Percentiles rank a stretch among this genome's conserved stretches.
phyloP scores from a whole-genome alignment of 2,797 vertebrate species.

The Chelonia mydas region DNA sequence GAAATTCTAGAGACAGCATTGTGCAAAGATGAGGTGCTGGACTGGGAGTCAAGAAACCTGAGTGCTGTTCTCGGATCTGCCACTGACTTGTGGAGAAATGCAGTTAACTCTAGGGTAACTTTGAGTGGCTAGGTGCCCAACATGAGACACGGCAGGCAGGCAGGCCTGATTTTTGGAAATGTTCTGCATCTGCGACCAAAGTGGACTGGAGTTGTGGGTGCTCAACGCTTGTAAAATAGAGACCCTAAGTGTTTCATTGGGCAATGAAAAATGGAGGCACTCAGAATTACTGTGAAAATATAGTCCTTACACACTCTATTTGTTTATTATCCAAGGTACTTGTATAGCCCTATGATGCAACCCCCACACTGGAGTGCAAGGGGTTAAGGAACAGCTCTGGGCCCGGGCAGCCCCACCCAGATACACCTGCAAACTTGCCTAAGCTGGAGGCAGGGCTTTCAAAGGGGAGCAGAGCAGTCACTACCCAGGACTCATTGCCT shows the following conservation, averaged over 20 bases:
- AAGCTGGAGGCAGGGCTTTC: neutral
- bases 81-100: neutral
- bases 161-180: accelerated
- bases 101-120: neutral
- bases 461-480: neutral
- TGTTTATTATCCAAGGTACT: neutral
- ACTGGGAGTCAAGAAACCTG: neutral
- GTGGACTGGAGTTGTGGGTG: neutral
- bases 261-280: neutral
- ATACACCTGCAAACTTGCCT: neutral
- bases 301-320: neutral
- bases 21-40: neutral
- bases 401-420: too few species aligned
- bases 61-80: neutral
- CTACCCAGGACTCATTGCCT: neutral
- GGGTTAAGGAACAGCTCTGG: neutral
- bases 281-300: neutral
- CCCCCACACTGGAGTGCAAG: neutral
- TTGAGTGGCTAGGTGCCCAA: neutral
- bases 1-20: neutral
- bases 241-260: neutral
- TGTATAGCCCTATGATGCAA: neutral
- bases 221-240: neutral
- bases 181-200: neutral
- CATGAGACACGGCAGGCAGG: accelerated